These are phyloP conservation scores for Magallana ariakensis DNA, from an alignment of 1,140 invertebrate species.

Conservation along the genomic window DNA sequence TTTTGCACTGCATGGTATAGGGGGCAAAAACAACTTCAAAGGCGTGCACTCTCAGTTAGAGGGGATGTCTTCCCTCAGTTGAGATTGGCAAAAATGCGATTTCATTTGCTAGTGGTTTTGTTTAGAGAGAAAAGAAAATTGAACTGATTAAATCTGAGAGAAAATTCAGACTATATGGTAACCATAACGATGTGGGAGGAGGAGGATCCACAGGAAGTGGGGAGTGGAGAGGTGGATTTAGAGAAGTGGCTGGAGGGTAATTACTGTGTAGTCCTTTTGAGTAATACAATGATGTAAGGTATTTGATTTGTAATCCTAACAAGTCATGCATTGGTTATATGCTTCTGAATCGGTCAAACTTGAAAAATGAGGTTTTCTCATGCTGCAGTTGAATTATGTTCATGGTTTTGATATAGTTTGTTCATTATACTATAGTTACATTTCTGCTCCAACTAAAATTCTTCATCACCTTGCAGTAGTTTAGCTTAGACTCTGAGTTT, in stretches of 20 bases:
- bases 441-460: no score
- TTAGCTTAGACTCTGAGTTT: no score
- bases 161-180: conserved; percentile 12
- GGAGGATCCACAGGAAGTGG: conserved; percentile 3
- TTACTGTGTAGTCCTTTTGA: no score
- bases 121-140: not conserved
- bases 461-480: no score
- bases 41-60: not conserved
- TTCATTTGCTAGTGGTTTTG: not conserved
- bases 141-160: not conserved
- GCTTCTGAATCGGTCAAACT: no score
- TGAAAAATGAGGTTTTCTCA: no score
- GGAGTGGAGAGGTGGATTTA: conserved; percentile 7
- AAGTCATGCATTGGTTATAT: no score
- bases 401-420: no score
- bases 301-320: no score
- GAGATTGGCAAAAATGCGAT: not conserved
- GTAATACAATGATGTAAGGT: no score
- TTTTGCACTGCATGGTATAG: not conserved
- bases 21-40: conserved; percentile 1
- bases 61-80: not conserved
- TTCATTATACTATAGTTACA: no score
- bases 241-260: conserved; percentile 21
- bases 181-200: conserved; percentile 33
- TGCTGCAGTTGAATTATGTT: no score